Percentiles rank a stretch among this genome's conserved stretches.
Evolutionary conservation across 2,797 vertebrate species (phyloP).

Genomic region (Leptodactylus fallax): DNA sequence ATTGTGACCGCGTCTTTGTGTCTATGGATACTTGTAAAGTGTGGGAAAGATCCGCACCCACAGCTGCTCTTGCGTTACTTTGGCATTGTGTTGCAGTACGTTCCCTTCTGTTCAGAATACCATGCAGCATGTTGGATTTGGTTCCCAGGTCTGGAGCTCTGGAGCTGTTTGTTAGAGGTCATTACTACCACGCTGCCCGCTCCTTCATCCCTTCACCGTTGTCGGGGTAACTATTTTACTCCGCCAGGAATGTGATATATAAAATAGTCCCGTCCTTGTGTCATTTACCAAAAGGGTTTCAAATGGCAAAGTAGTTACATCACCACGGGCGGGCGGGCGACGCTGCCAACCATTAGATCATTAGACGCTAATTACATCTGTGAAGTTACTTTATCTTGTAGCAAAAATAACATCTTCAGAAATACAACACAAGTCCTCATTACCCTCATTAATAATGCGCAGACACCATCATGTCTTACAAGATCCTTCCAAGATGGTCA

Average conservation of each 20-base stretch:
- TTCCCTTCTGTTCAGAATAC: neutral
- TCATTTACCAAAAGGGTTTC: neutral
- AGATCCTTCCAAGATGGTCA: neutral
- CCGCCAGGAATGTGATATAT: neutral
- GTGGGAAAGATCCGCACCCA: neutral
- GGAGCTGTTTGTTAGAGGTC: neutral
- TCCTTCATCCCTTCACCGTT: neutral
- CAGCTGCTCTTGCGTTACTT: neutral
- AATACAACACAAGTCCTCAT: slow-evolving; percentile 13
- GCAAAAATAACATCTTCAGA: slow-evolving; percentile 19
- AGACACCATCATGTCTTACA: neutral
- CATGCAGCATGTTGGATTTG: no score
- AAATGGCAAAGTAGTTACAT: neutral
- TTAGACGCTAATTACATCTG: slow-evolving; percentile 2
- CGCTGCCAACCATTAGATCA: slow-evolving; percentile 25
- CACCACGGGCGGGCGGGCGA: neutral
- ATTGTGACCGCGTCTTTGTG: neutral
- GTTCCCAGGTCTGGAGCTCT: neutral
- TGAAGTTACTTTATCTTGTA: neutral
- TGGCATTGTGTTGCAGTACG: neutral
- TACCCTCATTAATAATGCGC: slow-evolving; percentile 19
- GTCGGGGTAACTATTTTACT: slow-evolving; percentile 1
- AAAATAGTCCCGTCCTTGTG: neutral
- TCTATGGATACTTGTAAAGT: neutral
- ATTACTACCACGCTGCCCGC: neutral